Base-by-base conservation (phyloP, 2,113 vertebrate genomes). In the Etheostoma cragini region DNA sequence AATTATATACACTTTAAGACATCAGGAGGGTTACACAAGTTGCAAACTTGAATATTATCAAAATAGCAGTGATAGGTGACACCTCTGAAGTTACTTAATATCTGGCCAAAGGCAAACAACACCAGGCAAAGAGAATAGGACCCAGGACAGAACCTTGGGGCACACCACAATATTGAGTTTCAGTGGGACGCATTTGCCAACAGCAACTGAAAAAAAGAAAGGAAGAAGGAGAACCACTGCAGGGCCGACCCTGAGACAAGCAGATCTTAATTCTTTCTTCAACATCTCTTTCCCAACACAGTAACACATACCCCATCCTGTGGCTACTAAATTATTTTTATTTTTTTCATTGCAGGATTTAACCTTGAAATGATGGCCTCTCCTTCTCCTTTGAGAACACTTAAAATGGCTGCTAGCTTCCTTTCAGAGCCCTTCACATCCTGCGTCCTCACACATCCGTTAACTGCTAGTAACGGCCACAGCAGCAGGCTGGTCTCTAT, bases 381-480 rank as follows among this genome's bases (percentile, higher is more conserved):
- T 76, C 35, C 57, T 78, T 67, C 70, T 79, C 49, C 75, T 87
- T 78, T 54, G 68, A 67, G 47, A 90, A 76, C 38, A 76, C 52
- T 87, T 85, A 82, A 87, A 89, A 88, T 85, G 82, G 65, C 58
- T 70, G 64, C 78, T 65, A 65, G 78, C 72, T 86, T 90, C 86
- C 90, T 84, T 47, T 65, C 33, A 64, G 58, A 85, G 47, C 22
- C 46, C 76, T 79, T 89, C 75, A 85, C 90, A 90, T 90, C 89
- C 92, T 90, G 89, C 73, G 80, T 78, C 65, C 56, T 64, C 72
- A 78, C 30, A 85, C 66, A 80, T 83, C 66, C 47, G 50, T 72
- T 60, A 85, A 72, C 79, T 65, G 83, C 77, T 7, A 78, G 62
- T 78, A 63, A 91, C 12, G 57, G 84, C 76, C 87, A 69, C 69